phyloP scores from a whole-genome alignment of 2,888 invertebrate species.

The Schizotus pectinicornis region DNA sequence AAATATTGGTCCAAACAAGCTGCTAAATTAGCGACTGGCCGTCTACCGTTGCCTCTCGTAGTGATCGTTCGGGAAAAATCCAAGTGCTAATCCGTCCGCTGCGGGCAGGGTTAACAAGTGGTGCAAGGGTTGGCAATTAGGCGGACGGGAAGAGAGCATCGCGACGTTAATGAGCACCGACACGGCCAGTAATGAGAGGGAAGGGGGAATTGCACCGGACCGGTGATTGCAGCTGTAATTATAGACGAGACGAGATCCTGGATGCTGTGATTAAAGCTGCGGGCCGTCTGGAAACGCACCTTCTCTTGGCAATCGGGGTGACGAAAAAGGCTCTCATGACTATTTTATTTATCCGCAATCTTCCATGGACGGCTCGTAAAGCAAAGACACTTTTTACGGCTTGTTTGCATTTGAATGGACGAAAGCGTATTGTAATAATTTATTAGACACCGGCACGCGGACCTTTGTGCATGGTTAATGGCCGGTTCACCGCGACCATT shows the following conservation, averaged over 20 bases:
- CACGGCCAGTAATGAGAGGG: constrained; percentile 21
- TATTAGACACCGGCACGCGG: constrained; percentile 15
- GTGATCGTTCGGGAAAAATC: no score
- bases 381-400: constrained; percentile 14
- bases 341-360: constrained; percentile 9
- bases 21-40: no score
- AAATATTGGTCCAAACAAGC: no score
- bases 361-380: constrained; percentile 3
- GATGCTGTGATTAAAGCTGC: constrained; percentile 33
- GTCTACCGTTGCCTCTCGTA: no score
- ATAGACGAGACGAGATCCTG: constrained; percentile 29
- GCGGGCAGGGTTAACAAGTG: constrained; percentile 20
- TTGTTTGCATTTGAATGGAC: constrained; percentile 23
- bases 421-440: constrained; percentile 16
- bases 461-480: constrained; percentile 19
- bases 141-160: constrained; percentile 20
- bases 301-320: no score
- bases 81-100: constrained; percentile 2
- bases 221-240: constrained; percentile 34
- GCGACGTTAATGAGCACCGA: constrained; percentile 27
- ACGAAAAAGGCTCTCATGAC: neutral
- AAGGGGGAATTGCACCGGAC: constrained; percentile 28
- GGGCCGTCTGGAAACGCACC: neutral
- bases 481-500: constrained; percentile 1
- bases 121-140: constrained; percentile 29